Evolutionary conservation across 23 tunicate species (phyloP).

Genomic region (Oikopleura dioica): DNA sequence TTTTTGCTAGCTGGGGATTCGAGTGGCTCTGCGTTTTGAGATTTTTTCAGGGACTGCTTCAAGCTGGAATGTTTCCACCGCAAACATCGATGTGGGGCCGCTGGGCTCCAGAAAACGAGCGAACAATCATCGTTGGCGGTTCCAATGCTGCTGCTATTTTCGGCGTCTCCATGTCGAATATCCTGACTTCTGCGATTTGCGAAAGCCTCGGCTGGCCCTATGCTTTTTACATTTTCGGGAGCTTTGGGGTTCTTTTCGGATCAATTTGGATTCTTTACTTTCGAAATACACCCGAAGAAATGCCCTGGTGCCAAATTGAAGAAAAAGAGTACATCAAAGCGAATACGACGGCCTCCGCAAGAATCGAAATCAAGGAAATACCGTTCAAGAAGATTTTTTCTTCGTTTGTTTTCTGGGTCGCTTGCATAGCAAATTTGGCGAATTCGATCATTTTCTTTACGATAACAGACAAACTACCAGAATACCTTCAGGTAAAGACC

Average conservation of each 20-base stretch:
- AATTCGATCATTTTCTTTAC: too few relatives aligned
- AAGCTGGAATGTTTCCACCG: constrained; percentile 1
- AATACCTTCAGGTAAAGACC: too few relatives aligned
- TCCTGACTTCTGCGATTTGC: neutral
- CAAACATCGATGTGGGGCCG: constrained; percentile 9
- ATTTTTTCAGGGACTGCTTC: neutral
- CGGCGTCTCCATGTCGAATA: neutral
- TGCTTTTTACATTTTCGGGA: neutral
- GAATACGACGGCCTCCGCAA: too few relatives aligned
- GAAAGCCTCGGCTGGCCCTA: neutral
- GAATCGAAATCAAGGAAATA: too few relatives aligned
- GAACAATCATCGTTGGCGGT: neutral
- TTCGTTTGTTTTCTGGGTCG: too few relatives aligned
- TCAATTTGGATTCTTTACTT: neutral
- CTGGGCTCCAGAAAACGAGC: neutral
- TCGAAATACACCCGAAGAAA: neutral
- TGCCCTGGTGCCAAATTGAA: neutral
- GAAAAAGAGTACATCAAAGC: too few relatives aligned
- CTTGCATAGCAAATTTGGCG: too few relatives aligned
- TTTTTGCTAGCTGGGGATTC: constrained; percentile 6
- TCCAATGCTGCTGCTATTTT: neutral
- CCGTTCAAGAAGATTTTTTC: neutral
- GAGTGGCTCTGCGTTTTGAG: neutral
- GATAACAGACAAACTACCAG: too few relatives aligned
- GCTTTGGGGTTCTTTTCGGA: neutral